Evolutionary conservation across 2,888 invertebrate genomes (phyloP), one percentile per base, ranked within the genome.

Genomic region (Sarcophaga carnaria): DNA sequence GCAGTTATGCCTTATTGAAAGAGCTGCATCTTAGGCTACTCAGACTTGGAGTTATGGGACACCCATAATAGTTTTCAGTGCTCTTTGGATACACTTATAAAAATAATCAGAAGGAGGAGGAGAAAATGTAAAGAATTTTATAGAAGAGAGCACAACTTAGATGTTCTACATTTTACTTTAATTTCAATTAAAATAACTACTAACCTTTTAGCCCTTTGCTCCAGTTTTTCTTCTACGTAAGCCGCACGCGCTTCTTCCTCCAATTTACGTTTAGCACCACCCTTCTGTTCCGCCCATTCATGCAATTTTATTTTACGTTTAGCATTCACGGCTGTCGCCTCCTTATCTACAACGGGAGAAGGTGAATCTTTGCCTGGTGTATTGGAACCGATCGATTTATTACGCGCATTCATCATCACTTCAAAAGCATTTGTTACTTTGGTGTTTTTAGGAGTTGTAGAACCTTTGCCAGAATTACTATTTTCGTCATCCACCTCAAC

Each of bases 371-470:
- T 95, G 0, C 96, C 96, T 11, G 95, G 95, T 37, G 95, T 95
- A 92, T 96, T 96, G 27, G 93, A 92, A 3, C 96, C 96, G 86
- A 96, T 94, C 71, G 94, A 94, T 91, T 95, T 95, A 90, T 95
- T 95, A 88, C 96, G 94, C 22, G 95, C 95, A 88, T 95, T 95
- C 96, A 96, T 96, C 94, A 96, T 94, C 49, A 96, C 91, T 90
- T 95, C 94, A 92, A 96, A 96, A 59, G 95, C 96, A 94, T 96
- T 94, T 3, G 91, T 89, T 54, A 91, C 87, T 37, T 90, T 89
- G 10, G 89, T 87, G 10, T 88, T 59, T 20, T 89, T 89, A 0
- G 64, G 12, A 20, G 59, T 59, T 27, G 37, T 54, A n/a, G 45
- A 27, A 5, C 54, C 20, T 78, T 69, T 72, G 20, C 66, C 37